Evolutionary conservation across 2,888 invertebrate genomes (phyloP).

Genomic region (Cistogaster globosa): DNA sequence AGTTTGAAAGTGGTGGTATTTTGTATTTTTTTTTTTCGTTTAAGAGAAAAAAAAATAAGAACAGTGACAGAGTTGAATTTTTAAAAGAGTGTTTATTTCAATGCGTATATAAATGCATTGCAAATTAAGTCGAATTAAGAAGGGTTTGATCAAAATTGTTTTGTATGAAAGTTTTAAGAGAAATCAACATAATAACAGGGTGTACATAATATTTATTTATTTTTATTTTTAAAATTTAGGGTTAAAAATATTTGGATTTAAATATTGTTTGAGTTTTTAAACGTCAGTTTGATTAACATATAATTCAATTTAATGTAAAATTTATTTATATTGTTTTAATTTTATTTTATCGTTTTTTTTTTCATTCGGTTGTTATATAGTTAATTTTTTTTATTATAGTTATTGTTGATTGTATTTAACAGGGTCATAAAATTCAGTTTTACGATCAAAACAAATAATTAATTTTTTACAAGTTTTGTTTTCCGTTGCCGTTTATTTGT

Average conservation of each 20-base stretch:
- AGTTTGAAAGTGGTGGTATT: slow-evolving; percentile 44
- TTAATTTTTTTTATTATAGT: slow-evolving; percentile 65
- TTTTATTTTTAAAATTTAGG: slow-evolving; percentile 22
- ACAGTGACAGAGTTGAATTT: slow-evolving; percentile 33
- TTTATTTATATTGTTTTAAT: slow-evolving; percentile 14
- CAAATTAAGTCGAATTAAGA: slow-evolving; percentile 25
- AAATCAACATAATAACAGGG: slow-evolving; percentile 44
- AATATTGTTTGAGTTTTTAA: neutral
- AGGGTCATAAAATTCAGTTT: slow-evolving; percentile 80
- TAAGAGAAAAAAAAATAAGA: slow-evolving; percentile 49
- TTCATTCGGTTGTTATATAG: slow-evolving; percentile 41
- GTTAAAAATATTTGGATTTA: neutral
- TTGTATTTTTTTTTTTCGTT: slow-evolving; percentile 33
- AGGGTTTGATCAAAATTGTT: slow-evolving; percentile 49
- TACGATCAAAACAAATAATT: slow-evolving; percentile 82
- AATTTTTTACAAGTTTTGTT: slow-evolving; percentile 75
- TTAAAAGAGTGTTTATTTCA: slow-evolving; percentile 43
- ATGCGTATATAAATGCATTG: slow-evolving; percentile 12
- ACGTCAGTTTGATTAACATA: neutral
- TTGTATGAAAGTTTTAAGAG: slow-evolving; percentile 41
- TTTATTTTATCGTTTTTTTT: neutral
- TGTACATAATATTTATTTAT: slow-evolving; percentile 31
- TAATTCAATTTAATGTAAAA: slow-evolving; percentile 16
- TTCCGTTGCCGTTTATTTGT: slow-evolving; percentile 26
- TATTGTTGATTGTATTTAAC: slow-evolving; percentile 68